A percentile compares a stretch with the other conserved stretches of the same genome.
These are phyloP conservation scores for Pyralis farinalis DNA, from an alignment of 2,888 invertebrate genomes.

Conservation along the genomic window DNA sequence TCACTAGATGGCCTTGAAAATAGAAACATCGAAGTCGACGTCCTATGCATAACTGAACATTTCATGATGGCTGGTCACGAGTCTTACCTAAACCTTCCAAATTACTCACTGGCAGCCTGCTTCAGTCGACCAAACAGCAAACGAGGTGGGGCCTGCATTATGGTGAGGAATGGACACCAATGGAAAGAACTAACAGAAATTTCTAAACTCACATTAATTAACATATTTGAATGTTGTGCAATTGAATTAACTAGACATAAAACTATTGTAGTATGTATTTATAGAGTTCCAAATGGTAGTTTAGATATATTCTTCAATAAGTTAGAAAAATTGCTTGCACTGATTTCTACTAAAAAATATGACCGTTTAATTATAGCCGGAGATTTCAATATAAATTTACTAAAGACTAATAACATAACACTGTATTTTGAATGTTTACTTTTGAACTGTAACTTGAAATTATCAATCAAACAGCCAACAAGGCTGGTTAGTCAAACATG, in stretches of 20 bases:
- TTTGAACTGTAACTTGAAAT: constrained; percentile 12
- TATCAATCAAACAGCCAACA: constrained; percentile 12
- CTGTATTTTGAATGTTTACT: constrained; percentile 11
- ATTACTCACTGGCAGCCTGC: constrained; percentile 7
- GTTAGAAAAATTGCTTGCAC: too few species aligned
- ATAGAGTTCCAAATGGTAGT: too few species aligned
- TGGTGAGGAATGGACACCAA: background rate
- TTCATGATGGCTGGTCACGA: constrained; percentile 10
- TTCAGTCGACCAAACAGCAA: background rate
- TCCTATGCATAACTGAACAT: constrained; percentile 15
- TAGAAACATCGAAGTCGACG: constrained; percentile 4
- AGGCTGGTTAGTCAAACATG: constrained; percentile 11
- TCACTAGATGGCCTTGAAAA: constrained; percentile 4
- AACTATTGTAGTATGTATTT: too few species aligned
- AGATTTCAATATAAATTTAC: too few species aligned
- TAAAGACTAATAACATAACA: too few species aligned
- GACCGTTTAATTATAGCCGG: too few species aligned
- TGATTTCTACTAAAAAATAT: too few species aligned
- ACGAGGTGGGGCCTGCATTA: background rate
- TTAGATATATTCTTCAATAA: too few species aligned
- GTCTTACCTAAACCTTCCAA: background rate
- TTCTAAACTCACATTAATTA: too few species aligned
- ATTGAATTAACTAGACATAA: too few species aligned
- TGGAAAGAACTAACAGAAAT: background rate
- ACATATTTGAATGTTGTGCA: too few species aligned